These are phyloP conservation scores for Helostoma temminkii DNA, from an alignment of 2,797 vertebrate genomes.

Conservation along the genomic window DNA sequence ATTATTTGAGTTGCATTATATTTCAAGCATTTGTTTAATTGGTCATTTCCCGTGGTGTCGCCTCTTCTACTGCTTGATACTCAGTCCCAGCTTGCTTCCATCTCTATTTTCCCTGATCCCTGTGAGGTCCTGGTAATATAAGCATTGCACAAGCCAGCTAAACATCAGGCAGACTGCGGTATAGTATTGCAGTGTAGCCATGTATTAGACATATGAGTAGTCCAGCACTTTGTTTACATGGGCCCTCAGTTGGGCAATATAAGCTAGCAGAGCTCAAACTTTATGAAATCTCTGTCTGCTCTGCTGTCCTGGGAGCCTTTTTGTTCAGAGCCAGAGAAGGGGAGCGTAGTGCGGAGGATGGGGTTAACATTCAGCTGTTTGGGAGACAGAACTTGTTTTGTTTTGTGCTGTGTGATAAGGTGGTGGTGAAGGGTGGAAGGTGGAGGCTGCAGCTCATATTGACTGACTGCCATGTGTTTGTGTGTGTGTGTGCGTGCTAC, in stretches of 20 bases:
- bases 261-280: slow-evolving; percentile 58
- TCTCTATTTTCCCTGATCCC: slow-evolving; percentile 43
- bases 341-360: slow-evolving; percentile 62
- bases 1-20: not conserved
- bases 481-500: slow-evolving; percentile 36
- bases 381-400: slow-evolving; percentile 82
- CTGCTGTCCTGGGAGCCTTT: slow-evolving; percentile 58
- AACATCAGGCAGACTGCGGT: slow-evolving; percentile 53
- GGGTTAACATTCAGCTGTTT: slow-evolving; percentile 78
- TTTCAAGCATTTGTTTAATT: not conserved
- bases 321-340: slow-evolving; percentile 43
- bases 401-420: slow-evolving; percentile 61
- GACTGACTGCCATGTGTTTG: slow-evolving; percentile 53
- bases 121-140: slow-evolving; percentile 28
- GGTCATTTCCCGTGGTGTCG: slow-evolving; percentile 2
- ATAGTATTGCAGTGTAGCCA: slow-evolving; percentile 41
- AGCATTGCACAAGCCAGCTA: slow-evolving; percentile 21
- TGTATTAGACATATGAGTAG: slow-evolving; percentile 47
- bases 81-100: slow-evolving; percentile 11
- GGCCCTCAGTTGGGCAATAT: slow-evolving; percentile 64
- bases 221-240: slow-evolving; percentile 68
- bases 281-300: slow-evolving; percentile 63
- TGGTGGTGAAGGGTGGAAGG: slow-evolving; percentile 6
- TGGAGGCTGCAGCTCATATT: slow-evolving; percentile 41
- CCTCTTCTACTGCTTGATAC: slow-evolving; percentile 17